phyloP scores from a whole-genome alignment of 2,888 invertebrate genomes.

The Pandemis heparana region DNA sequence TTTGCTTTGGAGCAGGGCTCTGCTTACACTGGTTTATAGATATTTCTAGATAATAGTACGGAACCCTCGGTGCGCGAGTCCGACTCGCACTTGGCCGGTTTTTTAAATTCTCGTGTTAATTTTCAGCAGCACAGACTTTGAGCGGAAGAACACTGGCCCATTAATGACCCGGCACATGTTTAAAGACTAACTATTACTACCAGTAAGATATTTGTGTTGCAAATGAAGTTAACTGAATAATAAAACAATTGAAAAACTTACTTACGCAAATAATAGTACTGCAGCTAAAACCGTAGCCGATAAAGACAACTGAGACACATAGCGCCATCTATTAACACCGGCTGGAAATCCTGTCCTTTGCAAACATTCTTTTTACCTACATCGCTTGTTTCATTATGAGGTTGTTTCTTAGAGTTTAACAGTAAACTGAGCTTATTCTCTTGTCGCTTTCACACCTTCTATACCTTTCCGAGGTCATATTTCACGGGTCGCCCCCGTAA shows the following conservation, averaged over 20 bases:
- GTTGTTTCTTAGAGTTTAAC: not conserved
- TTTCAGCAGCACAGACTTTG: too few species aligned
- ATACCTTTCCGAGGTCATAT: constrained; percentile 4
- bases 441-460: not conserved
- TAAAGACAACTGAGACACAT: not conserved
- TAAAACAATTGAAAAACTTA: too few species aligned
- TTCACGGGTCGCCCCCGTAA: not conserved
- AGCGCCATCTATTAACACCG: constrained; percentile 28
- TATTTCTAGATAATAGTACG: too few species aligned
- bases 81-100: too few species aligned
- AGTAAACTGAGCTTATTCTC: not conserved
- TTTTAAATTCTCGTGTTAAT: too few species aligned
- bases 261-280: not conserved
- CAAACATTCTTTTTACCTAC: not conserved
- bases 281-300: not conserved
- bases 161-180: too few species aligned
- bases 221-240: too few species aligned
- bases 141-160: too few species aligned
- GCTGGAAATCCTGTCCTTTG: not conserved
- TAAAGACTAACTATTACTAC: too few species aligned
- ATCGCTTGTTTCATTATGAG: not conserved
- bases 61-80: too few species aligned
- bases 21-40: too few species aligned
- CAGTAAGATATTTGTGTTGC: not conserved
- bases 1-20: too few species aligned